Base-by-base conservation (phyloP, 2,888 invertebrate species). In the Idaea straminata region DNA sequence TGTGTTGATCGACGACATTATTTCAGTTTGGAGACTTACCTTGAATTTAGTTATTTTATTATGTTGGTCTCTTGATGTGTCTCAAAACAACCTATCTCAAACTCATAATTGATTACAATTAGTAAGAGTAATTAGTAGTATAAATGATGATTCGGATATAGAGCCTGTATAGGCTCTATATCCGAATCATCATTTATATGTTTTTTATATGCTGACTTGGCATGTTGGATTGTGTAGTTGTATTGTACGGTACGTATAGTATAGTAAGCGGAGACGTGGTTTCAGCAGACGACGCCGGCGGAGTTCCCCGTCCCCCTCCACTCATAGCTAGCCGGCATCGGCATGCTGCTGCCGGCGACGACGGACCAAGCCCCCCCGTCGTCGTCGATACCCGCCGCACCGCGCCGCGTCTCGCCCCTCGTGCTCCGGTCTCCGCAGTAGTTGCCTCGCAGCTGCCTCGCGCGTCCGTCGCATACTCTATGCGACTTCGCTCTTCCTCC, bases 401-500 rank as follows among this genome's bases (percentile, higher is more conserved):
- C 75, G 72, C 76, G 71, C 65, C 71, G 62, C 69, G 72, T 69
- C 68, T 69, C 70, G 64, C 72, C 79, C 69, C 68, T 76, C 74
- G 71, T 79, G 74, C 76, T 69, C 76, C 81, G 76, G 68, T 72
- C 74, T 67, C 72, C 78, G 78, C 79, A 80, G 77, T 78, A 92
- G 92, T 92, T 87, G 90, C 88, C 84, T 81, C 88, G 91, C 91
- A 92, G 91, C 91, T 88, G 88, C 86, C 91, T 91, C 90, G 90
- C 88, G 89, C 80, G 87, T 78, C 71, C 82, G 92, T 92, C 92
- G 92, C 92, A 90, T 91, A 75, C 76, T 84, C 77, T 36, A 89
- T 92, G 91, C 92, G 92, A 88, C 91, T 72, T 75, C 85, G 89
- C 84, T 84, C 76, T 78, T 73, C 77, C 70, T 85, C 82, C 81